Percentiles rank a stretch among this genome's conserved stretches.
phyloP scores from a whole-genome alignment of 2,113 vertebrate species.

The Holacanthus passer region DNA sequence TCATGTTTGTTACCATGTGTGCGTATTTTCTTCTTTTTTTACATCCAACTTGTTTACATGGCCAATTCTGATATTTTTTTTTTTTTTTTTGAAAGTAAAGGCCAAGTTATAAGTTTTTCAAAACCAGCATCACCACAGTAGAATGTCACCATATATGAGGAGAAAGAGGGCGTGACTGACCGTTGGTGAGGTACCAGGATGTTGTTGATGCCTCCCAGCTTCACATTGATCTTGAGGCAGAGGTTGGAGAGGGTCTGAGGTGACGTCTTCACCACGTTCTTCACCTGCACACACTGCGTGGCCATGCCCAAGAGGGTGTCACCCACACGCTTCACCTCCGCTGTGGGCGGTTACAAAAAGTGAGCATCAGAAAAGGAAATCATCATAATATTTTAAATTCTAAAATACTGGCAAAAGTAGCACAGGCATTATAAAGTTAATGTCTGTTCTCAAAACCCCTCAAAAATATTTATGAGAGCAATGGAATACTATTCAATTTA shows the following conservation, averaged over 20 bases:
- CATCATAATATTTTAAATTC: too few relatives aligned
- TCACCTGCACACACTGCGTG: constrained; percentile 98
- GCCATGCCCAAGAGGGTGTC: constrained; percentile 98
- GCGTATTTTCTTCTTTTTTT: neutral
- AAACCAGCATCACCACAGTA: neutral
- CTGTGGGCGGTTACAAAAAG: constrained; percentile 73
- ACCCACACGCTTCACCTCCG: constrained; percentile 98
- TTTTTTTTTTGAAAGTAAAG: too few relatives aligned
- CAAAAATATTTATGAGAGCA: neutral
- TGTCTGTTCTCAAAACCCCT: neutral
- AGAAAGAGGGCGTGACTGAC: constrained; percentile 77
- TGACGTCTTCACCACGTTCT: constrained; percentile 99
- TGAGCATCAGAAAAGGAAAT: neutral
- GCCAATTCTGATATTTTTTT: too few relatives aligned
- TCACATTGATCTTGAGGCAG: constrained; percentile 99
- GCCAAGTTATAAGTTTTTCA: neutral
- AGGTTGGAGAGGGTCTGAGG: constrained; percentile 99
- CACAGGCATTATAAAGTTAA: neutral
- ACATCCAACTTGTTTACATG: neutral
- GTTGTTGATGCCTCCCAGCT: constrained; percentile 99
- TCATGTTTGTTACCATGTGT: neutral
- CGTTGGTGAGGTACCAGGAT: constrained; percentile 98
- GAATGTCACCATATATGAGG: rapidly evolving
- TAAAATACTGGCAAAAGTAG: neutral
- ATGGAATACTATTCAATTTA: neutral